Base-by-base conservation (phyloP, 2,113 vertebrate species). In the Amazona vittata region DNA sequence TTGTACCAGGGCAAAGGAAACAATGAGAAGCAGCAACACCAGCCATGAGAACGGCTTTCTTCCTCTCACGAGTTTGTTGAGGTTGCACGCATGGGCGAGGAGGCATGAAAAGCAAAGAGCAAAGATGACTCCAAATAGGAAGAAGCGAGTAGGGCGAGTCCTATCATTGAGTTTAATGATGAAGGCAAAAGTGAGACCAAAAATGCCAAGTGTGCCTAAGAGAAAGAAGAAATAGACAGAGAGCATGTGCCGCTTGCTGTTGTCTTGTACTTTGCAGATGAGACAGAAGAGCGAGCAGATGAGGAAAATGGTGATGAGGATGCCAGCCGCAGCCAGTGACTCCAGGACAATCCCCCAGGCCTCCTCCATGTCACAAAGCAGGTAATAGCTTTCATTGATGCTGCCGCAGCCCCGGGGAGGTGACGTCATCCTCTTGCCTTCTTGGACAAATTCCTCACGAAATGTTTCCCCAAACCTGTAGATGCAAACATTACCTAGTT, bases 61-160 rank as follows among this genome's bases (percentile, higher is more conserved):
- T 17, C 98, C 98, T 6, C 98, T 98, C 85, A 99, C 98, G 76
- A 99, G 93, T 69, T 94, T 98, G 15, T 91, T 97, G 88, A 99
- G 83, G 74, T 98, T 98, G 77, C 95, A 95, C 6, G 98, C 95
- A 7, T 98, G 98, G 3, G 97, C 98, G 82, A 99, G 95, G 82
- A 99, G 98, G 86, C 99, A 99, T 12, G 99, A 98, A 94, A 99
- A 99, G 78, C 98, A 99, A 89, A 99, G 87, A 12, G 98, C 97
- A 71, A 99, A 99, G 76, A 99, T 85, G 74, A 99, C 97, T 4
- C 98, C 98, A 31, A 99, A 99, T 6, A 99, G 98, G 96, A 99
- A 99, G 94, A 99, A 95, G 64, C 99, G 98, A 5, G 98, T 98
- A 62, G 99, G 98, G 80, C 98, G 99, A 4, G 98, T 99, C 83